A percentile compares a stretch with the other conserved stretches of the same genome.
phyloP scores from a whole-genome alignment of 2,888 invertebrate genomes.

The Parnassius smintheus region DNA sequence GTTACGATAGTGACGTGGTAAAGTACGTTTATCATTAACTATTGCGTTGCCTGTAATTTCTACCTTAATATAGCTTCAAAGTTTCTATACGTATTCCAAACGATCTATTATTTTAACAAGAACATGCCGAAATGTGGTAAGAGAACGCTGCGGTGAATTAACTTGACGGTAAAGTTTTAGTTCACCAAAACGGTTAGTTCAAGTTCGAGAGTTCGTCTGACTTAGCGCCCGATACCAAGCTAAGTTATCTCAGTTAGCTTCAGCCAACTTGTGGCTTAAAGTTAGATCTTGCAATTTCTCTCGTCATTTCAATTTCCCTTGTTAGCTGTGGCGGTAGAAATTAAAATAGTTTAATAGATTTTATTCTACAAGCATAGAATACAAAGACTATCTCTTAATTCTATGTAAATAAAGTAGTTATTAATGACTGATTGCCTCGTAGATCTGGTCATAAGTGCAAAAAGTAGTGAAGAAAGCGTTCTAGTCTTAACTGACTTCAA shows the following conservation, averaged over 20 bases:
- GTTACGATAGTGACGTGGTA: too few species aligned
- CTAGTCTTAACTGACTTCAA: too few species aligned
- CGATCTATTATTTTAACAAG: constrained; percentile 26
- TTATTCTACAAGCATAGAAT: background rate
- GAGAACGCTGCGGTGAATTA: constrained; percentile 32
- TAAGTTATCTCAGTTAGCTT: constrained; percentile 67
- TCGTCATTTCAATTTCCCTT: constrained; percentile 48
- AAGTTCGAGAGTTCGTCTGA: constrained; percentile 62
- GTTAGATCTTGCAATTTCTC: constrained; percentile 66
- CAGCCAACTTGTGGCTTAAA: constrained; percentile 60
- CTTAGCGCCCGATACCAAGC: constrained; percentile 70
- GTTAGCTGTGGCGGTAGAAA: constrained; percentile 29
- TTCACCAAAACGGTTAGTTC: constrained; percentile 64
- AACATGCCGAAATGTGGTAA: constrained; percentile 25
- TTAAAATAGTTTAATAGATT: constrained; percentile 21
- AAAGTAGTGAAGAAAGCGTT: too few species aligned
- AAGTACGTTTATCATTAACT: too few species aligned
- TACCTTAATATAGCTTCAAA: constrained; percentile 10
- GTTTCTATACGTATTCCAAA: constrained; percentile 22
- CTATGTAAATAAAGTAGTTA: too few species aligned
- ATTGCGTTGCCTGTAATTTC: background rate
- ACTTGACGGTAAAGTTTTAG: constrained; percentile 52
- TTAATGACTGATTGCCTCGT: too few species aligned
- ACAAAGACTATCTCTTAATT: too few species aligned
- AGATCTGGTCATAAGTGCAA: too few species aligned